A percentile compares a stretch with the other conserved stretches of the same genome.
Conservation (phyloP, 2,888 invertebrate species). For the Caenorhabditis angaria region DNA sequence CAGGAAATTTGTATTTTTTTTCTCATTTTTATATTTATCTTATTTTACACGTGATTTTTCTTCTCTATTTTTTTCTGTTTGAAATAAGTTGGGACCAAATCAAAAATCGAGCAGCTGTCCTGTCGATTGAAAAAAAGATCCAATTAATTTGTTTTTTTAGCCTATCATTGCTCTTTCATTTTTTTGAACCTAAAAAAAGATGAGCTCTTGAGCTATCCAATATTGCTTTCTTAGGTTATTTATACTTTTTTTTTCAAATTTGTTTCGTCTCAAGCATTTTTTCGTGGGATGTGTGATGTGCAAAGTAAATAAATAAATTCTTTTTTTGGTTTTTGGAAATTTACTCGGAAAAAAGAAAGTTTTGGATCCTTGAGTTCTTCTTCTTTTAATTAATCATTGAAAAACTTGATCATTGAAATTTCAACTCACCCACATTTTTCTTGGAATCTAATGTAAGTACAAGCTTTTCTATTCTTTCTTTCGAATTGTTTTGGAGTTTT, state of each 20-base stretch:
- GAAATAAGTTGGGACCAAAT: neutral
- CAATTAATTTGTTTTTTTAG: neutral
- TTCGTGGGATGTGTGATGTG: too few relatives aligned
- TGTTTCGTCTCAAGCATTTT: neutral
- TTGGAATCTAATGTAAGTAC: too few relatives aligned
- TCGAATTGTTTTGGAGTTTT: too few relatives aligned
- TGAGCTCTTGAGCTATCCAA: neutral
- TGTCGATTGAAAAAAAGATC: neutral
- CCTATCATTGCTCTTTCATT: neutral
- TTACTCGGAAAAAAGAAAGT: neutral
- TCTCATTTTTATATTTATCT: too few relatives aligned
- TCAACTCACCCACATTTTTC: neutral
- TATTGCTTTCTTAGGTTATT: neutral
- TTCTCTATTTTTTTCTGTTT: too few relatives aligned
- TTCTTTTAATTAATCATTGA: conserved; percentile 5
- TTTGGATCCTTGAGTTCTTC: neutral
- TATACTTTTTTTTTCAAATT: neutral
- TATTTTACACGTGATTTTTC: too few relatives aligned
- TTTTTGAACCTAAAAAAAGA: too few relatives aligned
- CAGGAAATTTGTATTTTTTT: too few relatives aligned
- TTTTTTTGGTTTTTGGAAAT: neutral
- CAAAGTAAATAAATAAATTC: neutral
- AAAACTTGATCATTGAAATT: neutral
- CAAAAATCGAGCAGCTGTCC: neutral
- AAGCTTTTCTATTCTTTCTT: too few relatives aligned